Percentiles rank a stretch among this genome's conserved stretches.
phyloP scores from a whole-genome alignment of 2,888 invertebrate species.

The Torymus tubicola region DNA sequence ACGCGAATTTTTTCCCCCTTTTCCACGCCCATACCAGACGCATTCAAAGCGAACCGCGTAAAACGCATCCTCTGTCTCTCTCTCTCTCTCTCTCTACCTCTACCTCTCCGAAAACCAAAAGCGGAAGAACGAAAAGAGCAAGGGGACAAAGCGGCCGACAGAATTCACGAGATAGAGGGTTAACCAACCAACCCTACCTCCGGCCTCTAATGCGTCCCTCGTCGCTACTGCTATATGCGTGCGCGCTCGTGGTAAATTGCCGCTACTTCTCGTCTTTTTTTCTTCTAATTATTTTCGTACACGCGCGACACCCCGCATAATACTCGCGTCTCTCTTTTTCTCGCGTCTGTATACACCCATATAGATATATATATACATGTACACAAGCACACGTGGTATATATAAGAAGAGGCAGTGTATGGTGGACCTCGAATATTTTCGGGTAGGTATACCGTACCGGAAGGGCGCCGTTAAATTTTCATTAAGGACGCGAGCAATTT shows the following conservation, averaged over 20 bases:
- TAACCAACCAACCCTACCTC: conserved; percentile 1
- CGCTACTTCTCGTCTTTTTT: conserved; percentile 43
- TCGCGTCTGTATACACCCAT: no score
- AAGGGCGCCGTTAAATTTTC: conserved; percentile 48
- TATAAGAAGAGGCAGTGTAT: no score
- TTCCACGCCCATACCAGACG: no score
- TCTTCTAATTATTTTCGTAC: conserved; percentile 48
- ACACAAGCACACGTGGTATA: no score
- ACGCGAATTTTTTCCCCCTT: no score
- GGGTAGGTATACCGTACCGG: not conserved
- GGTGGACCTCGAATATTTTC: not conserved
- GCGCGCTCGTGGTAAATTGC: conserved; percentile 36
- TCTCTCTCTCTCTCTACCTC: not conserved
- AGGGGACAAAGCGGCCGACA: not conserved
- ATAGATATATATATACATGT: no score
- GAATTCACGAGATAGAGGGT: conserved; percentile 12
- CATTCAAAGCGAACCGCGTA: no score
- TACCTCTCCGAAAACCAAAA: not conserved
- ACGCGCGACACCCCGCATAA: conserved; percentile 22
- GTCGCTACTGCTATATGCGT: not conserved
- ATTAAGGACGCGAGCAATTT: conserved; percentile 42
- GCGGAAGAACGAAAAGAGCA: not conserved
- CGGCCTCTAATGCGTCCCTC: conserved; percentile 20
- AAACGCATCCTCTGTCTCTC: not conserved
- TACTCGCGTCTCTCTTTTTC: conserved; percentile 2